Evolutionary conservation across 1,140 invertebrate genomes (phyloP), one percentile per base, ranked within the genome.

Genomic region (Aphelinus certus): DNA sequence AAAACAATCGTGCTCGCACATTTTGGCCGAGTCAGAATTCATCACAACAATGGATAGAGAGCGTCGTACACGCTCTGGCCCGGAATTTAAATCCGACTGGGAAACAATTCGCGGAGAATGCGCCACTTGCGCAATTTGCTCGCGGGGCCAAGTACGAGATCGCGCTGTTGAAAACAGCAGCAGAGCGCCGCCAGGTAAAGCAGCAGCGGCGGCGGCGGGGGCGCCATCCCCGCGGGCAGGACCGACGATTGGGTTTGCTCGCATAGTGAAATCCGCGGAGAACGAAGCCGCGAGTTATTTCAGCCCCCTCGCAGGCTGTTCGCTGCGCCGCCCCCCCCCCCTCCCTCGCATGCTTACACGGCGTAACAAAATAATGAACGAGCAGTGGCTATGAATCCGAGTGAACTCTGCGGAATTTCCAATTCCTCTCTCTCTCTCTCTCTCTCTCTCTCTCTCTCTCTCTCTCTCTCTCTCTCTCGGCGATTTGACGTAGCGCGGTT

Each of bases 311-410:
- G 70, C 72, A 56, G 60, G 70, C 57, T 56, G 26, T 26, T 65
- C 3, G 47, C 10, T 1, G 55, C 57, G 45, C 47, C 60, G 45
- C 57, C 78, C 66, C 64, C 47, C 47, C 53, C 48, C 63, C 73
- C 78, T 74, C 78, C 74, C 77, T 77, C 79, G 76, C 73, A 71
- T 81, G 80, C 80, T 83, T 80, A 80, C 76, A 76, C 62, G 73
- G 67, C 77, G 79, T 81, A 83, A 84, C 75, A 68, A 81, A 83
- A 81, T 81, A 83, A 84, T 79, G 80, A 81, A 82, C 79, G 77
- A 76, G 64, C 62, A 58, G 26, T 26, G 26, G 49, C 45, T 49
- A 42, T 49, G 64, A 60, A 60, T 63, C 55, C 69, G 9, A 45
- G 46, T 1, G 45, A 49, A n/a, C 45, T 9, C 7, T 3, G 9